A percentile compares a stretch with the other conserved stretches of the same genome.
Evolutionary conservation across 1,140 invertebrate genomes (phyloP).

Genomic region (Drosophila paulistorum): DNA sequence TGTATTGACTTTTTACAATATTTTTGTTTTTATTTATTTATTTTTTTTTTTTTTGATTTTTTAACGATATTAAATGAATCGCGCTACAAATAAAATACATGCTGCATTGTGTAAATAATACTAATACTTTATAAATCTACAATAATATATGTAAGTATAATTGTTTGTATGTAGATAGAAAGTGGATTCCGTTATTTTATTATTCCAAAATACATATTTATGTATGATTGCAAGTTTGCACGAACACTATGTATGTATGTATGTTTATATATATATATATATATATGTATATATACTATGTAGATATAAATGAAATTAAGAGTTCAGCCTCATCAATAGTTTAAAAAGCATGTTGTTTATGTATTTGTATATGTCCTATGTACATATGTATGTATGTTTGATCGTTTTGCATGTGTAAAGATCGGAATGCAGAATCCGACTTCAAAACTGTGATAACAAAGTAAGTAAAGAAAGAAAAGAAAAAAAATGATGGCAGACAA

Average conservation of each 20-base stretch:
- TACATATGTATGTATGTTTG: constrained; percentile 20
- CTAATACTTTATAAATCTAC: constrained; percentile 41
- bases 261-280: background rate
- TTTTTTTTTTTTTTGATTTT: constrained; percentile 22
- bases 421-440: constrained; percentile 3
- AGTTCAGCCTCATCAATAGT: constrained; percentile 46
- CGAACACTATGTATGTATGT: constrained; percentile 22
- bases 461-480: background rate
- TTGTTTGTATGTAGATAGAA: constrained; percentile 29
- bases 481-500: background rate
- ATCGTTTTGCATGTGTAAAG: constrained; percentile 8
- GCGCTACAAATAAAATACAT: constrained; percentile 46
- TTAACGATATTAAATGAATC: constrained; percentile 38
- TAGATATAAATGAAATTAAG: constrained; percentile 31
- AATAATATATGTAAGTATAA: constrained; percentile 40
- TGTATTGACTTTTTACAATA: constrained; percentile 15
- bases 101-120: constrained; percentile 49
- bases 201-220: constrained; percentile 25
- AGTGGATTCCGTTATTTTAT: constrained; percentile 24
- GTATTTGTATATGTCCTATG: constrained; percentile 12
- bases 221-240: constrained; percentile 24
- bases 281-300: background rate
- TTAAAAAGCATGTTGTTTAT: constrained; percentile 22
- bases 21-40: constrained; percentile 26
- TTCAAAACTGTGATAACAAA: background rate